Evolutionary conservation across 2,797 vertebrate species (phyloP).

Genomic region (Cottoperca gobio): DNA sequence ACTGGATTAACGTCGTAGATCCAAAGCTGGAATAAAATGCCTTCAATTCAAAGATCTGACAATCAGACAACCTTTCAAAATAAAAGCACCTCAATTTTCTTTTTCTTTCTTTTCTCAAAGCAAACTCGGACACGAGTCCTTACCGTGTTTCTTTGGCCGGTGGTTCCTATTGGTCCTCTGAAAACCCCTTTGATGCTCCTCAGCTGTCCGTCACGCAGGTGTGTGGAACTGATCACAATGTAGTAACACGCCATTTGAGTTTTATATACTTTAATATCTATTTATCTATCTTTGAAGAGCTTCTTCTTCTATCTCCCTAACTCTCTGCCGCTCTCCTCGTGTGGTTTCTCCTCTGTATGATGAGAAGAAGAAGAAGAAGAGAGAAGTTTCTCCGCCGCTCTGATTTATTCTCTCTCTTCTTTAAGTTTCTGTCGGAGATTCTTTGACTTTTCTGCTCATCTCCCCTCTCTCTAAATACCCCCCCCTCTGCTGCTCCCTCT

Average conservation of each 20-base stretch:
- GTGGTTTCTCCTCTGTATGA: conserved; percentile 18
- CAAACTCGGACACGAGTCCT: conserved; percentile 42
- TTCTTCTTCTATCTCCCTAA: conserved; percentile 15
- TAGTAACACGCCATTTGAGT: conserved; percentile 97
- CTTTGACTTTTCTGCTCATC: conserved; percentile 43
- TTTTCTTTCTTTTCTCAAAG: background rate
- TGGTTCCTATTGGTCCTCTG: conserved; percentile 94
- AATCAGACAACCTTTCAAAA: conserved; percentile 14
- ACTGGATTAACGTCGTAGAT: background rate
- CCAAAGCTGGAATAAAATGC: background rate
- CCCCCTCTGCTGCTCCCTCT: conserved; percentile 42
- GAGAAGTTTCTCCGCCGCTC: conserved; percentile 36
- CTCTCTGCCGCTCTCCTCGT: conserved; percentile 36
- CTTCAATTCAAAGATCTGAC: background rate
- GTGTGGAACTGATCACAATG: conserved; percentile 98
- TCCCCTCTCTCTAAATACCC: conserved; percentile 61
- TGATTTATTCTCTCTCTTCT: conserved; percentile 68
- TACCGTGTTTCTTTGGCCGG: conserved; percentile 91
- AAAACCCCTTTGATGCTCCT: conserved; percentile 99
- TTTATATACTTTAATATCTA: conserved; percentile 49
- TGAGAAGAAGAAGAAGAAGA: background rate
- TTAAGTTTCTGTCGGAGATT: conserved; percentile 65
- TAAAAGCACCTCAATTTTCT: background rate
- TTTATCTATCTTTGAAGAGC: background rate
- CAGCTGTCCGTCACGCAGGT: conserved; percentile 97